Evolutionary conservation across 2,888 invertebrate species (phyloP), one percentile per base, ranked within the genome.

Genomic region (Crocallis elinguaria): DNA sequence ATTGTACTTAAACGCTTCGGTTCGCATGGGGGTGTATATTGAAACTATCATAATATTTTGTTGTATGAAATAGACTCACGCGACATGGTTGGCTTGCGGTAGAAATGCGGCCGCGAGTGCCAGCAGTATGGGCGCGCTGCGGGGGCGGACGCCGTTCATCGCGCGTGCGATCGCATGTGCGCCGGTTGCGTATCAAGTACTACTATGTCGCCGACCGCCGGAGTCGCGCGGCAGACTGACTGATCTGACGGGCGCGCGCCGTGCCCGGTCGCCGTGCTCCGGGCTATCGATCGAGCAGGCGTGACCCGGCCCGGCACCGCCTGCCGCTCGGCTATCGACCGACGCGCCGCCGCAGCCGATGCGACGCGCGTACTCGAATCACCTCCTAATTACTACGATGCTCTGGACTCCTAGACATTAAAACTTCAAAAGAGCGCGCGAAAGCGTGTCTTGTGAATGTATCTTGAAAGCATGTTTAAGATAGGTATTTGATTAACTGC

Each of bases 1-100:
- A 60, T 36, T 60, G 57, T 69, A 56, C 16, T 59, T 60, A 71
- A 71, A n/a, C n/a, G 49, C 61, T 69, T 66, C 53, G 60, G 58
- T 56, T 64, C 33, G 29, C 17, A 6, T n/a, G 8, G 30, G 7
- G 13, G 5, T 30, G 17, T 39, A 35, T 42, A 7, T 7, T 14
- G 12, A 21, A 45, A 37, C 33, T 38, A 12, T 11, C 13, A n/a
- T 30, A 29, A 11, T 12, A 5, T 11, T 29, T 14, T 42, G 14
- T 30, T 37, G 41, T 35, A 29, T 54, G 25, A 37, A 48, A 32
- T 39, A 19, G 44, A 94, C 94, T 94, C 79, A 94, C 94, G 93
- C 93, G 82, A 93, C 93, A 82, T 92, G 92, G 79, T 93, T 91
- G 66, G 88, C 91, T 76, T 92, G 92, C 71, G 93, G 93, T 71